Conservation (phyloP, 2,113 vertebrate species). For the Leptosomus discolor region DNA sequence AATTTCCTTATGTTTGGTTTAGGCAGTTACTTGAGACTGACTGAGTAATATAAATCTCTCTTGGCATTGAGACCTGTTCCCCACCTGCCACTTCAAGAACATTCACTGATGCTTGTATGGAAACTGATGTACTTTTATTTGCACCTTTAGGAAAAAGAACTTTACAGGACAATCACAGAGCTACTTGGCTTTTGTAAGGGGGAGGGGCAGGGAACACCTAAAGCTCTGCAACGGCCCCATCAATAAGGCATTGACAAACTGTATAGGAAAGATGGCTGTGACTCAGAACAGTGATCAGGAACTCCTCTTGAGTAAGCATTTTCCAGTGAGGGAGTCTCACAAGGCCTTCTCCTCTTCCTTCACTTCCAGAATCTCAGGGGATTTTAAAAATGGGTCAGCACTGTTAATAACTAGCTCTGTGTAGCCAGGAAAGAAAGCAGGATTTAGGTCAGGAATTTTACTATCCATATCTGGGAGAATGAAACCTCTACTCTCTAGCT, state of each 20-base stretch:
- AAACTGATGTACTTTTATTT: conserved; percentile 13
- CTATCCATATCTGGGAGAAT: background rate
- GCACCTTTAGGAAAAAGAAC: background rate
- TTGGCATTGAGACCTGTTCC: background rate
- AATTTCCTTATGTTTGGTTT: background rate
- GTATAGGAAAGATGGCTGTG: background rate
- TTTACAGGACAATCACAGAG: background rate
- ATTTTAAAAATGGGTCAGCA: background rate
- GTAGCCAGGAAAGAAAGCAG: background rate
- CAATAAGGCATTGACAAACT: background rate
- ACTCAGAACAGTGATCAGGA: background rate
- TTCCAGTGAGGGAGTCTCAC: background rate
- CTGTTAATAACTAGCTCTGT: background rate
- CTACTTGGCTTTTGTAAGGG: background rate
- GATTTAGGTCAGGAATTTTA: background rate
- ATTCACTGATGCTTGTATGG: background rate
- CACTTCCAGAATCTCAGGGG: background rate
- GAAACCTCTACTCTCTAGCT: background rate
- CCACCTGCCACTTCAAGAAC: background rate
- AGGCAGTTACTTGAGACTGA: background rate
- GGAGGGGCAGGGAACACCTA: background rate
- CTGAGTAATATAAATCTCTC: background rate
- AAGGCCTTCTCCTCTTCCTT: background rate
- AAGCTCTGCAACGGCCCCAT: background rate
- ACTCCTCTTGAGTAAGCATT: background rate